phyloP scores from a whole-genome alignment of 1,140 invertebrate species.

The Drosophila jambulina region DNA sequence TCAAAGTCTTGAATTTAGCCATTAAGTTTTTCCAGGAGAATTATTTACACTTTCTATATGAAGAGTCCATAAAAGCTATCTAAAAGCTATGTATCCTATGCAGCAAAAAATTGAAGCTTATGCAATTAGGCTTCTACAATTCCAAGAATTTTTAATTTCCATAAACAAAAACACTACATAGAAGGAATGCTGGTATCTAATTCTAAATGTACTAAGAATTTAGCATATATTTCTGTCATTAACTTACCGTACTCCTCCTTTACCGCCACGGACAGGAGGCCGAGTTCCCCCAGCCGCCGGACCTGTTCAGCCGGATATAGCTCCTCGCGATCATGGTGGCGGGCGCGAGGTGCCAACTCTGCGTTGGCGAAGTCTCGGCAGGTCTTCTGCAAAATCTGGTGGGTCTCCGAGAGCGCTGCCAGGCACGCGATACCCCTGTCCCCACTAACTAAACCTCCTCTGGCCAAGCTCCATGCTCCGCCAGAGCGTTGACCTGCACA shows the following conservation, averaged over 20 bases:
- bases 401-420: slow-evolving; percentile 92
- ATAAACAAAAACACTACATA: neutral
- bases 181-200: too few relatives aligned
- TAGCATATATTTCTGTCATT: neutral
- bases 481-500: slow-evolving; percentile 56
- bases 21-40: neutral
- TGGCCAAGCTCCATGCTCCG: neutral
- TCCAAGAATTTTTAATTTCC: neutral
- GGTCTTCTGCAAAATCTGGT: slow-evolving; percentile 97
- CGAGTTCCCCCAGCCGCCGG: slow-evolving; percentile 95
- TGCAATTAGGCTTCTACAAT: neutral
- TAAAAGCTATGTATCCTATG: neutral
- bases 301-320: slow-evolving; percentile 94
- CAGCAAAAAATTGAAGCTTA: neutral
- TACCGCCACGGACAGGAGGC: slow-evolving; percentile 92
- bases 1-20: neutral
- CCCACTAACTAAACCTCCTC: neutral
- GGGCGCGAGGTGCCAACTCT: slow-evolving; percentile 94
- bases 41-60: neutral
- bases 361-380: slow-evolving; percentile 96
- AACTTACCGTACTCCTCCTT: slow-evolving; percentile 91
- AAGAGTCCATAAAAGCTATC: neutral
- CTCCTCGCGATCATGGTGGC: slow-evolving; percentile 93
- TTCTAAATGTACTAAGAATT: neutral
- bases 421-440: slow-evolving; percentile 88